Percentiles rank a stretch among this genome's conserved stretches.
Evolutionary conservation across 2,113 vertebrate species (phyloP).

Genomic region (Vireo altiloquus): DNA sequence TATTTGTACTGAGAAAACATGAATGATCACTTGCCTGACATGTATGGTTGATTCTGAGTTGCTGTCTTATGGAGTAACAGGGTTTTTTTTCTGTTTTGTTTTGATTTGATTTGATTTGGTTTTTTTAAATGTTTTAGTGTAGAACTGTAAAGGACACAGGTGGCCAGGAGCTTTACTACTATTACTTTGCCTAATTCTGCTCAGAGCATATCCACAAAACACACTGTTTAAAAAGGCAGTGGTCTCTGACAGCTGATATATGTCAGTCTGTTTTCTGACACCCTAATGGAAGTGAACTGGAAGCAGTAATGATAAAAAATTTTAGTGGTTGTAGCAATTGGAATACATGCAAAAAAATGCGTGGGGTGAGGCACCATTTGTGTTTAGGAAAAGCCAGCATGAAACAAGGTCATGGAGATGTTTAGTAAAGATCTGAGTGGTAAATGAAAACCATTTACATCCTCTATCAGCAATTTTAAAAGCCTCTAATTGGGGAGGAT

Average conservation of each 20-base stretch:
- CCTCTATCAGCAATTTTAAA: conserved; percentile 9
- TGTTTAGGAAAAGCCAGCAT: background rate
- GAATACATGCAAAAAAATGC: background rate
- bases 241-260: background rate
- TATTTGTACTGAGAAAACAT: background rate
- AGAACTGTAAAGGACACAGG: background rate
- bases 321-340: background rate
- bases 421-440: background rate
- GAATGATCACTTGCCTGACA: background rate
- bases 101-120: background rate
- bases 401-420: background rate
- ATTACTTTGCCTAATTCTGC: background rate
- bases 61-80: background rate
- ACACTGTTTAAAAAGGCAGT: background rate
- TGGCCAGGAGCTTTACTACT: background rate
- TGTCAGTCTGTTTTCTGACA: background rate
- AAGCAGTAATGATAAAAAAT: background rate
- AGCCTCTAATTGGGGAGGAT: conserved; percentile 4
- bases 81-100: background rate
- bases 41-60: background rate
- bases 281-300: background rate
- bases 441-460: background rate
- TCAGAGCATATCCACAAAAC: background rate
- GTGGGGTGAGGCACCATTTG: background rate
- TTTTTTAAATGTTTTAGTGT: background rate